Conservation (phyloP, 2,797 vertebrate species). For the Tinamus major region DNA sequence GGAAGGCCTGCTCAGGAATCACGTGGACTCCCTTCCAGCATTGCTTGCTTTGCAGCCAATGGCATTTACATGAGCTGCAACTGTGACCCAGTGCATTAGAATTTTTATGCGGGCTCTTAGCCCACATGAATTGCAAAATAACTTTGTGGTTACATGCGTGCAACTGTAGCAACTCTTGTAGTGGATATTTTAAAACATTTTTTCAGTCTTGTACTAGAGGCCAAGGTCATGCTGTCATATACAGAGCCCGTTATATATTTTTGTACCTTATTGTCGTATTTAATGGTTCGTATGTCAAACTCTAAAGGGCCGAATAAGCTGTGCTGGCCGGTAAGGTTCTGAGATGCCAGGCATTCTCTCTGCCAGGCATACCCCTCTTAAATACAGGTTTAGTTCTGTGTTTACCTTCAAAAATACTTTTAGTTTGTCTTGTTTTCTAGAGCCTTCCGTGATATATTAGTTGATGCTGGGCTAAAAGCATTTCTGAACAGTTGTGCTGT, state of each 20-base stretch:
- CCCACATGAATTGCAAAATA: fast-evolving
- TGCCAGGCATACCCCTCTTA: neutral
- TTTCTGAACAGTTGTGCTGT: neutral
- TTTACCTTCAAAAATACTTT: neutral
- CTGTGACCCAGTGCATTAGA: neutral
- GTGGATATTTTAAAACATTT: neutral
- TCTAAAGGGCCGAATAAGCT: neutral
- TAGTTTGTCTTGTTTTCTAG: neutral
- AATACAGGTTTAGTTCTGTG: neutral
- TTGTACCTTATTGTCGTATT: neutral
- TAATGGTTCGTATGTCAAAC: fast-evolving
- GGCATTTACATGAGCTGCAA: neutral
- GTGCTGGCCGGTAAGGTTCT: neutral
- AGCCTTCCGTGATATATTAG: neutral
- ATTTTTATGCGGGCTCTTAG: neutral
- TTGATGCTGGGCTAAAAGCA: neutral
- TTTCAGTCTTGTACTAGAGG: neutral
- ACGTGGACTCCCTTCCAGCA: neutral
- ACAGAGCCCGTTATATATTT: neutral
- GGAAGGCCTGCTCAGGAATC: fast-evolving
- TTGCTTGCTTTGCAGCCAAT: fast-evolving
- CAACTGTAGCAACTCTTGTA: neutral
- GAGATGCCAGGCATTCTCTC: neutral
- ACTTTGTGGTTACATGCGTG: neutral
- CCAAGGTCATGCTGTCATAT: neutral